Evolutionary conservation across 2,113 vertebrate species (phyloP).

Genomic region (Genyomyrus donnyi): DNA sequence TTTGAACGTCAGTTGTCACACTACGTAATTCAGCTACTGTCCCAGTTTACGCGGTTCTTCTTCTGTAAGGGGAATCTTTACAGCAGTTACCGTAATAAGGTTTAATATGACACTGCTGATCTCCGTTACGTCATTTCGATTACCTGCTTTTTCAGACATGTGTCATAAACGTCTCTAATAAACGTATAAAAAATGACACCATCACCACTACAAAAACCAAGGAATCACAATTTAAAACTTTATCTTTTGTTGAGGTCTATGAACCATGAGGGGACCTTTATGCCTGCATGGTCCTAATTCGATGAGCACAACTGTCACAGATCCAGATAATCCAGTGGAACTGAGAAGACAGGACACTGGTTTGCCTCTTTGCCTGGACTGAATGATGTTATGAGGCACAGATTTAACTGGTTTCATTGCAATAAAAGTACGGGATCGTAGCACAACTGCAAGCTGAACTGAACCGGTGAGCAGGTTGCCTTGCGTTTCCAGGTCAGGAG

Average conservation of each 20-base stretch:
- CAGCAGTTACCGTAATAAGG: not conserved
- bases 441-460: not conserved
- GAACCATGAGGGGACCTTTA: not conserved
- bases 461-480: not conserved
- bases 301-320: not conserved
- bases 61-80: not conserved
- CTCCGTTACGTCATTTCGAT: not conserved
- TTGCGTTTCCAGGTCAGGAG: conserved; percentile 60
- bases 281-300: not conserved
- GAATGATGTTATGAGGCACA: not conserved
- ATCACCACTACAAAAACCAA: not conserved
- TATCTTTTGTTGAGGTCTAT: not conserved
- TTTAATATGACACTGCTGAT: not conserved
- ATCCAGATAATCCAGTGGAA: not conserved
- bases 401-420: not conserved
- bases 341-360: not conserved
- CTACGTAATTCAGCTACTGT: not conserved
- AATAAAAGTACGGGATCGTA: not conserved
- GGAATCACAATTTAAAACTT: not conserved
- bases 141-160: not conserved
- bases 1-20: not conserved
- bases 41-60: not conserved
- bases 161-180: not conserved
- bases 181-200: not conserved
- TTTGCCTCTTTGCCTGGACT: not conserved